phyloP scores from a whole-genome alignment of 1,140 invertebrate species.

The Bombus haemorrhoidalis region DNA sequence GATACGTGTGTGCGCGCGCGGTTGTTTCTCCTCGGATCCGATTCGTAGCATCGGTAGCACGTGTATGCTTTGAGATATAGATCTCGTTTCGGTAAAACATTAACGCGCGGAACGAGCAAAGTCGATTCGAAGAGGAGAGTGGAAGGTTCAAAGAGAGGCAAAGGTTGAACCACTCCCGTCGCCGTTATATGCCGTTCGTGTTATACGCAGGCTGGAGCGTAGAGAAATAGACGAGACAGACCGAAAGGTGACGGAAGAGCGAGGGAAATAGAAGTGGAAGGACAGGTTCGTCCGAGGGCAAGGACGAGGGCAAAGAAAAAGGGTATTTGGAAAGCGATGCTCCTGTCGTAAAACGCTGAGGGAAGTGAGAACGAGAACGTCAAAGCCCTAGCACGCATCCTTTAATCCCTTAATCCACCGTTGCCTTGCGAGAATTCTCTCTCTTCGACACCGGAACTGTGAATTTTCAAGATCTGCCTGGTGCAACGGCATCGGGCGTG shows the following conservation, averaged over 20 bases:
- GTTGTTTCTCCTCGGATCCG: not conserved
- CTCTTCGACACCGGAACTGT: conserved; percentile 53
- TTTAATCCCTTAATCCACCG: conserved; percentile 69
- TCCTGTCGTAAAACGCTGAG: conserved; percentile 54
- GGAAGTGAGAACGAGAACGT: conserved; percentile 55
- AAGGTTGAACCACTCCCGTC: conserved; percentile 36
- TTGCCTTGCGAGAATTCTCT: conserved; percentile 51
- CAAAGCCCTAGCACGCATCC: conserved; percentile 57
- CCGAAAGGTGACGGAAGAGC: not conserved
- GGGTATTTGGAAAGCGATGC: conserved; percentile 55
- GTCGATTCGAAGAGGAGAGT: conserved; percentile 49
- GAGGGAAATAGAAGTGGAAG: not conserved
- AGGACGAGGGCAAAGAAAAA: conserved; percentile 26
- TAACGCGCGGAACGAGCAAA: conserved; percentile 59
- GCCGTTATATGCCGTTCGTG: conserved; percentile 26
- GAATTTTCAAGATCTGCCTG: conserved; percentile 61
- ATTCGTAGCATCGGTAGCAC: not conserved
- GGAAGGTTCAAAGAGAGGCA: conserved; percentile 48
- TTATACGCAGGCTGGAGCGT: conserved; percentile 11
- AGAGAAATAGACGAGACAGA: conserved; percentile 9
- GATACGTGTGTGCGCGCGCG: not conserved
- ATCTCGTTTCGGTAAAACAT: conserved; percentile 54
- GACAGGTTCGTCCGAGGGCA: not conserved
- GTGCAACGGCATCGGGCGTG: conserved; percentile 10
- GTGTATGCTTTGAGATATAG: not conserved